Evolutionary conservation across 2,797 vertebrate genomes (phyloP).

Genomic region (Dromococcyx pavoninus): DNA sequence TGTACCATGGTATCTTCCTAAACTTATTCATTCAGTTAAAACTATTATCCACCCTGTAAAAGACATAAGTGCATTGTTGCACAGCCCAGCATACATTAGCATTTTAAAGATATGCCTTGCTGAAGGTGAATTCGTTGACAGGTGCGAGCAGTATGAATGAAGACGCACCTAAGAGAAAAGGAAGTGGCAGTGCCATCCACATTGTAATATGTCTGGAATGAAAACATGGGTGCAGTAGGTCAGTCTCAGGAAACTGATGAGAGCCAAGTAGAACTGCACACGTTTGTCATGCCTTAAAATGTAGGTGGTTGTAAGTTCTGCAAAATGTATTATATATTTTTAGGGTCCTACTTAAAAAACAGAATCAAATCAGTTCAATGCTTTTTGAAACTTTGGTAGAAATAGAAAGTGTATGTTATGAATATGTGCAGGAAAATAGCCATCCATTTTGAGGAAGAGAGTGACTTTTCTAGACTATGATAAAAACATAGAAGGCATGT

Average conservation of each 20-base stretch:
- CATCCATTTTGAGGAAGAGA: neutral
- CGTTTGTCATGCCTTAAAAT: neutral
- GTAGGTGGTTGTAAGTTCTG: neutral
- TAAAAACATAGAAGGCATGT: neutral
- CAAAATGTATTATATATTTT: neutral
- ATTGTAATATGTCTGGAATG: neutral
- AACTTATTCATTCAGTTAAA: slow-evolving; percentile 1
- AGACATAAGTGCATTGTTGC: neutral
- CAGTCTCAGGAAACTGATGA: neutral
- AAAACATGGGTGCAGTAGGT: neutral
- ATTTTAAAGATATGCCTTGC: neutral
- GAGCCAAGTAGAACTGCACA: neutral
- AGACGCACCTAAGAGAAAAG: neutral
- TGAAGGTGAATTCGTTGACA: slow-evolving; percentile 21
- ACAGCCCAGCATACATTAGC: neutral
- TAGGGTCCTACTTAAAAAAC: neutral
- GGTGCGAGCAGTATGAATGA: neutral
- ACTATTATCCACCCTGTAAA: neutral
- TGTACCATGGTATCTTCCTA: neutral
- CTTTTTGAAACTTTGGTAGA: neutral
- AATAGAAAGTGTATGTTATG: neutral
- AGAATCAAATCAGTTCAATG: neutral
- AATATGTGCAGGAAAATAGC: neutral
- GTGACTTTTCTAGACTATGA: neutral
- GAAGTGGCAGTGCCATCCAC: neutral